Evolutionary conservation across 2,888 invertebrate species (phyloP).

Genomic region (Andrena praecox): DNA sequence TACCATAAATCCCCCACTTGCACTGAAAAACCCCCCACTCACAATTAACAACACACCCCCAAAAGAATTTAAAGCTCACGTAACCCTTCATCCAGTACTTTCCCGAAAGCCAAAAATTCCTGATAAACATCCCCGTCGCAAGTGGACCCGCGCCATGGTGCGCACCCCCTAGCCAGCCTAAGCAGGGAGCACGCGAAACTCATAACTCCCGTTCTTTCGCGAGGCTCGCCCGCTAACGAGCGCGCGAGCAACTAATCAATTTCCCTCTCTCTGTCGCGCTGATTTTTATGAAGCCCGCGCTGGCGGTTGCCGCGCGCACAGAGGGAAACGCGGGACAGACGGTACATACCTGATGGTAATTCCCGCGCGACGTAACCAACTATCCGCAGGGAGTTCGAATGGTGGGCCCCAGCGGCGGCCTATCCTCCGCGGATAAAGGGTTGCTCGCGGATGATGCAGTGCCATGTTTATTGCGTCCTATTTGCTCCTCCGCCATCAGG

Average conservation of each 20-base stretch:
- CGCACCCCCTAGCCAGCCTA: too few relatives aligned
- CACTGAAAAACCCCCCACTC: too few relatives aligned
- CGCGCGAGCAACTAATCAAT: slow-evolving; percentile 45
- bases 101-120: not conserved
- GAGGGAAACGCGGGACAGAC: not conserved
- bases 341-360: slow-evolving; percentile 38
- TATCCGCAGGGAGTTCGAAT: slow-evolving; percentile 66
- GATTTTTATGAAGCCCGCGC: slow-evolving; percentile 36
- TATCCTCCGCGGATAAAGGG: slow-evolving; percentile 77
- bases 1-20: too few relatives aligned
- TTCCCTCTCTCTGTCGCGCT: slow-evolving; percentile 16
- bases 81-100: too few relatives aligned
- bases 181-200: not conserved
- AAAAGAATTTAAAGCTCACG: too few relatives aligned
- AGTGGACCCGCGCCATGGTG: not conserved
- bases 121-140: not conserved
- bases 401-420: slow-evolving; percentile 56
- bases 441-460: slow-evolving; percentile 79
- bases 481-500: slow-evolving; percentile 72
- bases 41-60: too few relatives aligned
- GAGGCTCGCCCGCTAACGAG: slow-evolving; percentile 25
- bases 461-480: slow-evolving; percentile 80
- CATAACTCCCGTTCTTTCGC: slow-evolving; percentile 18
- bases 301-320: not conserved
- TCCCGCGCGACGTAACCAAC: slow-evolving; percentile 51